Conservation (phyloP, 2,797 vertebrate genomes). For the Poeciliopsis paucimaculata region DNA sequence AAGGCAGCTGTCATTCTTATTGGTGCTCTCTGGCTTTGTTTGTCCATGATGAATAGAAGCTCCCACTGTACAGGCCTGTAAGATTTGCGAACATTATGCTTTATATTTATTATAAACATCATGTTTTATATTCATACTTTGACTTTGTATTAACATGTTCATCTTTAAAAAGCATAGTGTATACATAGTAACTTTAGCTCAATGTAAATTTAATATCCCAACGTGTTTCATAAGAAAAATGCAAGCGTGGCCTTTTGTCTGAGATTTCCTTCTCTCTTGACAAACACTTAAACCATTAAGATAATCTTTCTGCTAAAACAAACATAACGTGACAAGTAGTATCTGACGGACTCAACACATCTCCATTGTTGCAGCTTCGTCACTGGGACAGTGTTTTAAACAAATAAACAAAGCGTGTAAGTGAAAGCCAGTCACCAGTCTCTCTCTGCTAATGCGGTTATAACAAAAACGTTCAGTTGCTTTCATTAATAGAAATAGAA, state of each 20-base stretch:
- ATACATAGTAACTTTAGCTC: conserved; percentile 6
- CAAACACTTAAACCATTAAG: conserved; percentile 63
- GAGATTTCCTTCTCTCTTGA: conserved; percentile 44
- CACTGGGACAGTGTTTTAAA: conserved; percentile 63
- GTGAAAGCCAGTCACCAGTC: conserved; percentile 65
- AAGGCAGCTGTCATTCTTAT: conserved; percentile 71
- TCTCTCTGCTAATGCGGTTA: conserved; percentile 33
- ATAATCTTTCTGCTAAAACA: conserved; percentile 61
- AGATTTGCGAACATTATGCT: conserved; percentile 72
- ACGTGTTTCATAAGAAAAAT: conserved; percentile 27
- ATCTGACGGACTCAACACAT: conserved; percentile 68
- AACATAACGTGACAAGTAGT: conserved; percentile 68
- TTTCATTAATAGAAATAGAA: conserved; percentile 5
- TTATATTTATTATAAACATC: conserved; percentile 51
- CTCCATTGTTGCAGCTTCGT: conserved; percentile 65
- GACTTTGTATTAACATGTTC: conserved; percentile 36
- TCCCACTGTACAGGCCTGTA: conserved; percentile 64
- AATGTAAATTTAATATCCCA: background rate
- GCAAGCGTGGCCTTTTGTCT: conserved; percentile 24
- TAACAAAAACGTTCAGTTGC: conserved; percentile 20
- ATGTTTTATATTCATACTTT: conserved; percentile 70
- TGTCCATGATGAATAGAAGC: conserved; percentile 64
- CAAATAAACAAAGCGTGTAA: conserved; percentile 65
- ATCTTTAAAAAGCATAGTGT: conserved; percentile 26
- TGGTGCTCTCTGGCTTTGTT: conserved; percentile 74